Percentiles rank a stretch among this genome's conserved stretches.
These are phyloP conservation scores for Axis porcinus DNA, from an alignment of 2,113 vertebrate species.

Conservation along the genomic window DNA sequence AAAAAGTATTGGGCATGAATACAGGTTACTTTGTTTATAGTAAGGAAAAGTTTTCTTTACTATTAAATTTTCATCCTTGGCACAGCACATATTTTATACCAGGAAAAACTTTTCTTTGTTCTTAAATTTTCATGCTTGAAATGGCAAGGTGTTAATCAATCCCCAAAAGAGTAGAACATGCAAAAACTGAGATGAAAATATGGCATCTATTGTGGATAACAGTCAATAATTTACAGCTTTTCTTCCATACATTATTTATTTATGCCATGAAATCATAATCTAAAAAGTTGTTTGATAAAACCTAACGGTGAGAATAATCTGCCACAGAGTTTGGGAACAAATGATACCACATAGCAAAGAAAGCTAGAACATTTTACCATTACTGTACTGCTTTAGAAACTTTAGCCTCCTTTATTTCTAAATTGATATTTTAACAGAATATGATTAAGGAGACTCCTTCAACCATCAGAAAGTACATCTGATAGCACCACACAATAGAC, in stretches of 20 bases:
- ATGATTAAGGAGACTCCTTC: constrained; percentile 53
- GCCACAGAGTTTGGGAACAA: background rate
- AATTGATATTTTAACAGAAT: constrained; percentile 37
- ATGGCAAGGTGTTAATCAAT: background rate
- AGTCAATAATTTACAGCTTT: background rate
- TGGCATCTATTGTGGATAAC: background rate
- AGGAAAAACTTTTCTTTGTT: constrained; percentile 7
- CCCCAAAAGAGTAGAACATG: background rate
- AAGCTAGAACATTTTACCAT: background rate
- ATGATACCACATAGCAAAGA: background rate
- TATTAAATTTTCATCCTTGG: constrained; percentile 23
- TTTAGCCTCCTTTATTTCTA: background rate
- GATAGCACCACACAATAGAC: background rate
- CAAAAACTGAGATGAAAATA: constrained; percentile 13
- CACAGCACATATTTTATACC: constrained; percentile 35
- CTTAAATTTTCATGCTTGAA: constrained; percentile 36
- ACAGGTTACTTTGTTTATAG: background rate
- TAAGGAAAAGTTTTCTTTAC: constrained; percentile 2
- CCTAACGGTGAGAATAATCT: background rate
- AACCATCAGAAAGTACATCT: constrained; percentile 16
- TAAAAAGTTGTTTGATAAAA: background rate
- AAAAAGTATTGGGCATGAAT: background rate
- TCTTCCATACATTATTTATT: constrained; percentile 3
- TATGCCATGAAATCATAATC: background rate
- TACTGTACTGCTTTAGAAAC: background rate